Base-by-base conservation (phyloP, 2,888 invertebrate species). In the Lycia hirtaria region DNA sequence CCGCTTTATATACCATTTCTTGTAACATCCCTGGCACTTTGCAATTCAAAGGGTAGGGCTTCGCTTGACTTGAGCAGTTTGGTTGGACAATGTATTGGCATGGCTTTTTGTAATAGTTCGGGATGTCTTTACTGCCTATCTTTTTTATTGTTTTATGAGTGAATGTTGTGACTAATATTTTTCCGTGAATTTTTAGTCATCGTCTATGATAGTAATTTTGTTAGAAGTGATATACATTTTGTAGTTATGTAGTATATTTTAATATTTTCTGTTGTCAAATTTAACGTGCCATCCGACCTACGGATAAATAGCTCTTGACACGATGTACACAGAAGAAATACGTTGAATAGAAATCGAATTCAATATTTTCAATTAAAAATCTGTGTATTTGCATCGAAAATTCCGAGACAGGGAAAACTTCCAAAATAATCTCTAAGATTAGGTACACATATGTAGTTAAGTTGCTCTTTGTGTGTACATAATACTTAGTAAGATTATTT, bases 11-110 rank as follows among this genome's bases (percentile, higher is more conserved):
- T 73, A 68, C 72, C 68, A 71, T 78, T 82, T 78, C 78, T 81
- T 79, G 79, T 76, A 79, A 78, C 75, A 68, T 71, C 62, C 71
- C 60, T 62, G 65, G 64, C 71, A 70, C 77, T 85, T 85, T 82
- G 83, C 83, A 84, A 85, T 85, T 84, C 84, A 84, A 84, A 84
- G 72, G 77, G 70, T 73, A 70, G 68, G 72, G 73, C 74, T 59
- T 60, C 68, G 69, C 71, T 78, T 69, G 68, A 69, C 75, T 76
- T 66, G 69, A 70, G 77, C 35, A 40, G 78, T 78, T 78, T 73
- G 68, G 67, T 64, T 62, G 68, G 68, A 71, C 75, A 69, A 74
- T 73, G 75, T 77, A 72, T 69, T 74, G 72, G 62, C 63, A 69
- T 70, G 56, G 67, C 56, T 60, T 58, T 60, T 44, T 49, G 55